Conservation (phyloP, 37 sponge, comb jelly and placozoan genomes). For the Corticium candelabrum region DNA sequence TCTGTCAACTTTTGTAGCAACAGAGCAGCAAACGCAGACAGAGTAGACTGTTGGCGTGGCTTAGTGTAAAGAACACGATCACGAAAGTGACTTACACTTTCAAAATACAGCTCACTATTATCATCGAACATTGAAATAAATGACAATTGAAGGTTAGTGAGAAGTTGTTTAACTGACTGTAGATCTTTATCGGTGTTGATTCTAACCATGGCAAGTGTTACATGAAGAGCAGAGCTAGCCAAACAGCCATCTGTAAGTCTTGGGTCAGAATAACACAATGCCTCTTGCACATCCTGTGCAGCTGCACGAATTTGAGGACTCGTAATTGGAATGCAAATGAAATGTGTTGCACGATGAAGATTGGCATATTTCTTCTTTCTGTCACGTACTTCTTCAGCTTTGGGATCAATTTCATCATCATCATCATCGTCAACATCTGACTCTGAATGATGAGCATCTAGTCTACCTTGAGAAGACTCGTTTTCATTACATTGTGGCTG, state of each 20-base stretch:
- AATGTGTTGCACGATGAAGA: constrained; percentile 58
- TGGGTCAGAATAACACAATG: constrained; percentile 32
- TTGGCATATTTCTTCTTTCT: background rate
- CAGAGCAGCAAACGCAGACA: constrained; percentile 29
- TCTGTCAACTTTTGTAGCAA: constrained; percentile 47
- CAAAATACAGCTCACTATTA: constrained; percentile 22
- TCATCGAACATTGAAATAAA: constrained; percentile 46
- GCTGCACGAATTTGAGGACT: constrained; percentile 26
- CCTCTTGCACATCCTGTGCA: constrained; percentile 32
- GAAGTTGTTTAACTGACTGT: constrained; percentile 33
- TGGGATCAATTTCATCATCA: too few relatives aligned
- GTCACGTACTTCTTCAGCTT: background rate
- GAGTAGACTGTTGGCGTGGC: constrained; percentile 33
- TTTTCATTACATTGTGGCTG: constrained; percentile 3
- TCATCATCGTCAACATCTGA: too few relatives aligned
- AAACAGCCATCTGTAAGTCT: constrained; percentile 48
- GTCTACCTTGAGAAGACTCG: background rate
- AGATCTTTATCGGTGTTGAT: constrained; percentile 39
- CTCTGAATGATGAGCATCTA: too few relatives aligned
- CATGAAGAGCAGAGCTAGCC: constrained; percentile 55
- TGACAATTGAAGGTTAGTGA: constrained; percentile 27
- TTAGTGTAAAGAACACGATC: constrained; percentile 45
- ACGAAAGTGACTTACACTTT: constrained; percentile 60
- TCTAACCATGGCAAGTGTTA: constrained; percentile 69
- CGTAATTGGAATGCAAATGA: constrained; percentile 59